Conservation (phyloP, 1,140 invertebrate species). For the Drosophila malerkotliana region DNA sequence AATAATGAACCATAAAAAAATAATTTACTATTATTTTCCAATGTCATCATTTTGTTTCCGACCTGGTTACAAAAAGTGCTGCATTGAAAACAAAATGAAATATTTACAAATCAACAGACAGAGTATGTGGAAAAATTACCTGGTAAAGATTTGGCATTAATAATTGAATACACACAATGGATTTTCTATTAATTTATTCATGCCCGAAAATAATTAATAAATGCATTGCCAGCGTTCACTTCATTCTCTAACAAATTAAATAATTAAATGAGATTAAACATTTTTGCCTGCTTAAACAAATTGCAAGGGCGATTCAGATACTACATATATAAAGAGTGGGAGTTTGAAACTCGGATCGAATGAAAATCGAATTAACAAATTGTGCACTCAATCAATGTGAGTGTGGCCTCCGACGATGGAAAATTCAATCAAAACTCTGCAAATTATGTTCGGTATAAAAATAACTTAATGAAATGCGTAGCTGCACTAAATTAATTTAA, state of each 20-base stretch:
- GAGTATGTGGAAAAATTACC: conserved; percentile 24
- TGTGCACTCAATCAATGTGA: conserved; percentile 70
- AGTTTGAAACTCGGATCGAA: conserved; percentile 18
- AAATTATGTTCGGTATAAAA: conserved; percentile 42
- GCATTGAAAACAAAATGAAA: conserved; percentile 22
- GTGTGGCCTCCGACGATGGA: conserved; percentile 25
- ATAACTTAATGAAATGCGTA: conserved; percentile 60
- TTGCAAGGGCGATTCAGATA: not conserved
- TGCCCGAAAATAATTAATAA: conserved; percentile 30
- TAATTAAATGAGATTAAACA: conserved; percentile 77
- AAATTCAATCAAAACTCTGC: conserved; percentile 67
- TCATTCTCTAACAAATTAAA: conserved; percentile 66
- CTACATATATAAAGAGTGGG: not conserved
- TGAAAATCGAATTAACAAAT: conserved; percentile 74
- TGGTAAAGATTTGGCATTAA: conserved; percentile 45
- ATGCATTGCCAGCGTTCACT: conserved; percentile 19
- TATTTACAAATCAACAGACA: conserved; percentile 44
- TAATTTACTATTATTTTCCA: conserved; percentile 39
- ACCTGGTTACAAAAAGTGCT: conserved; percentile 6
- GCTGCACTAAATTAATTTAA: conserved; percentile 57
- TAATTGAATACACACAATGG: conserved; percentile 57
- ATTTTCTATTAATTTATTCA: conserved; percentile 68
- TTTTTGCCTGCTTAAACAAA: conserved; percentile 40
- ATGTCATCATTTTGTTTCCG: conserved; percentile 23
- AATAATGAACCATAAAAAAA: conserved; percentile 41